These are phyloP conservation scores for Drosophila santomea DNA, from an alignment of 1,140 invertebrate species.

Conservation along the genomic window DNA sequence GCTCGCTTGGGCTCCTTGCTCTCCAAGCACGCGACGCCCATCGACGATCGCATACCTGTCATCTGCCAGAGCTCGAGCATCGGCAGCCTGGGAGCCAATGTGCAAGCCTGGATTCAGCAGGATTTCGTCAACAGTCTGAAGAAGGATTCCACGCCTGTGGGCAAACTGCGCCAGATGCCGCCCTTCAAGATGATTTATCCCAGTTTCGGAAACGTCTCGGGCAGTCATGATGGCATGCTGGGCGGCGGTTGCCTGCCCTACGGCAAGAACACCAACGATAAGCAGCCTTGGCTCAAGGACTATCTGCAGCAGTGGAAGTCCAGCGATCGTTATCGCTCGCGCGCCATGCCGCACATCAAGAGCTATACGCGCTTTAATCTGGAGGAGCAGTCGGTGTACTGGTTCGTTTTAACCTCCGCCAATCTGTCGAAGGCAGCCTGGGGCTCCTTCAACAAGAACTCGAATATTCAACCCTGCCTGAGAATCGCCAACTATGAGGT, in stretches of 20 bases:
- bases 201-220: constrained; percentile 90
- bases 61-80: constrained; percentile 96
- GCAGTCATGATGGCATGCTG: constrained; percentile 92
- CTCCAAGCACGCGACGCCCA: constrained; percentile 87
- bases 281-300: constrained; percentile 93
- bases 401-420: constrained; percentile 95
- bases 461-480: constrained; percentile 86
- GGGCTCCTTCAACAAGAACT: constrained; percentile 91
- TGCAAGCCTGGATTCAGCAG: constrained; percentile 89
- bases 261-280: constrained; percentile 90
- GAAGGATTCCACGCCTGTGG: constrained; percentile 84
- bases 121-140: constrained; percentile 89
- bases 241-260: constrained; percentile 97
- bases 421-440: constrained; percentile 98
- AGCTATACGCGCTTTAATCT: constrained; percentile 92
- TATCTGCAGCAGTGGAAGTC: constrained; percentile 95
- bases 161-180: constrained; percentile 68
- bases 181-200: constrained; percentile 87
- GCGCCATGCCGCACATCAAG: constrained; percentile 97
- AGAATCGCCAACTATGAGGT: constrained; percentile 95
- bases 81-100: constrained; percentile 91
- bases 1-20: constrained; percentile 88
- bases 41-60: constrained; percentile 85
- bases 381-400: constrained; percentile 88
- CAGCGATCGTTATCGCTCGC: constrained; percentile 87